phyloP scores from a whole-genome alignment of 2,797 vertebrate species.

The Rhyacichthys aspro region DNA sequence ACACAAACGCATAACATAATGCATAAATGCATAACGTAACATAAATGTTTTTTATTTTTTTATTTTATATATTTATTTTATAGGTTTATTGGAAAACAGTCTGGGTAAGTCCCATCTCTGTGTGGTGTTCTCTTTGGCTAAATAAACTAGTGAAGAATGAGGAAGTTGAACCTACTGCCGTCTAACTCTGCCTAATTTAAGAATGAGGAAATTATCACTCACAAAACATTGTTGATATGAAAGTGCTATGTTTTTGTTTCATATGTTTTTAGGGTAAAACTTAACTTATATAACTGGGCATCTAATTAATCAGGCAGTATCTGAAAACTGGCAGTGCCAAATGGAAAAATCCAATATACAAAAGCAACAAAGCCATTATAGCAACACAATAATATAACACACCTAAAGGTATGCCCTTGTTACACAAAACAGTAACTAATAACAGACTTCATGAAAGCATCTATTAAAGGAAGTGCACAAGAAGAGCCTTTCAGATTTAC shows the following conservation, averaged over 20 bases:
- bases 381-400: not conserved
- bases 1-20: not conserved
- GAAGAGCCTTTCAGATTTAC: no score
- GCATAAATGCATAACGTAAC: fast-evolving
- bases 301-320: no score
- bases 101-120: not conserved
- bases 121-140: not conserved
- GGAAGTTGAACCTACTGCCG: slow-evolving; percentile 41
- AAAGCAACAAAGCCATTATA: not conserved
- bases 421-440: not conserved
- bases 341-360: not conserved
- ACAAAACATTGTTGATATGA: not conserved
- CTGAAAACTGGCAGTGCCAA: no score
- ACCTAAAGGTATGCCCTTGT: not conserved
- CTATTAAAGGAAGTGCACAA: no score
- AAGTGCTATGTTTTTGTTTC: not conserved
- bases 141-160: slow-evolving; percentile 24
- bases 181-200: fast-evolving
- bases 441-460: not conserved
- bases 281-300: no score
- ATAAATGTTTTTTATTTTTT: not conserved
- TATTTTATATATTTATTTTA: no score
- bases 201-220: slow-evolving; percentile 23
- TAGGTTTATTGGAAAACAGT: no score
- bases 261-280: no score